Evolutionary conservation across 2,797 vertebrate genomes (phyloP), one percentile per base, ranked within the genome.

Genomic region (Ispidina lecontei): DNA sequence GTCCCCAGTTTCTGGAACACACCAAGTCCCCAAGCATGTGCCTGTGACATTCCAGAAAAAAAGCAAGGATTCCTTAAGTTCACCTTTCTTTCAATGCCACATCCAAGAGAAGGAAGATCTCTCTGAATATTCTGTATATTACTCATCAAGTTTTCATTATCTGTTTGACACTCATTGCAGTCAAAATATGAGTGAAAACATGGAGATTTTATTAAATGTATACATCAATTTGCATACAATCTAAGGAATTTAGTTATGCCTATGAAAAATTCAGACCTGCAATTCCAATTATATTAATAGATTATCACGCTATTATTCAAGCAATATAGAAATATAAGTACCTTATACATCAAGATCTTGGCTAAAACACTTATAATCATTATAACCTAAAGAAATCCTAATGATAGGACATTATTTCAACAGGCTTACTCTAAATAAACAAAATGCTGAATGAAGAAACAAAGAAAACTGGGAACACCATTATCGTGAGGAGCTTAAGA

Each of bases 91-190:
- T 88, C 54, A 79, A 41, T 6, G 19, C 55, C 58, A 90, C 35
- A 28, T 65, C 82, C 8, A 85, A 41, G 37, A 94, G 80, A 72
- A 31, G 56, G 21, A n/a, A 81, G n/a, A 47, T 26, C 35, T 67
- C 46, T 29, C 37, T 47, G 33, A 10, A 71, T 59, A 89, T 47
- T 79, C 46, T 55, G 37, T 52, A 7, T 54, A 56, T 83, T 73
- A 72, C 55, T 95, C 91, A 89, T 26, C 78, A 81, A 86, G 63
- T 69, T 85, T 73, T 84, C 54, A 80, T 59, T 76, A 84, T 9
- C 21, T 58, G 25, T 63, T 84, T 63, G 89, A 92, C 77, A 64
- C 59, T 84, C 26, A 3, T 0, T 70, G 54, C 26, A 77, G 89
- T 92, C 95, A 79, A 94, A 91, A 82, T 29, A 56, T 0, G 35